phyloP scores from a whole-genome alignment of 1,140 invertebrate genomes.

The Chelonus insularis region DNA sequence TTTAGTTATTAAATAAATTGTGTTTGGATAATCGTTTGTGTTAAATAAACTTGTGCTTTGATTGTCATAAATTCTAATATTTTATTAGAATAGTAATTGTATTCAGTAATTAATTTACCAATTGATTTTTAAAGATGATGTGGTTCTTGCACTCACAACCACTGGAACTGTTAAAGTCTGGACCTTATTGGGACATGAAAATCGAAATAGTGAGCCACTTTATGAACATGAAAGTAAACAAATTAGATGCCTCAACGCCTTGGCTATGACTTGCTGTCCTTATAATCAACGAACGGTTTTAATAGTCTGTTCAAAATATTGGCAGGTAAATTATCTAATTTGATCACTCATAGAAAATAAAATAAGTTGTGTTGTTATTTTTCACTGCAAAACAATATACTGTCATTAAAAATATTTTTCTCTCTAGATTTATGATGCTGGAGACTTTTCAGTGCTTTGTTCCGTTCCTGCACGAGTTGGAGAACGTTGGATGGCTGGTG shows the following conservation, averaged over 20 bases:
- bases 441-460: constrained; percentile 93
- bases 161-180: constrained; percentile 98
- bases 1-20: too few relatives aligned
- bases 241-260: constrained; percentile 90
- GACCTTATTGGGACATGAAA: constrained; percentile 89
- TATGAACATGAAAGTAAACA: constrained; percentile 99
- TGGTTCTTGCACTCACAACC: constrained; percentile 93
- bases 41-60: constrained; percentile 12
- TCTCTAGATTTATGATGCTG: constrained; percentile 82
- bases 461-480: constrained; percentile 80
- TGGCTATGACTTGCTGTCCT: constrained; percentile 90
- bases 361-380: too few relatives aligned
- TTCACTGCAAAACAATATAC: too few relatives aligned
- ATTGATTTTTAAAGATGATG: constrained; percentile 77
- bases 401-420: too few relatives aligned
- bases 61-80: background rate
- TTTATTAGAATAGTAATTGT: too few relatives aligned
- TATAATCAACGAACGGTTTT: constrained; percentile 96
- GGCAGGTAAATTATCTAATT: constrained; percentile 90
- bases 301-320: constrained; percentile 94
- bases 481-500: constrained; percentile 92
- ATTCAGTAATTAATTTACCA: too few relatives aligned
- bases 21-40: too few relatives aligned
- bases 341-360: too few relatives aligned
- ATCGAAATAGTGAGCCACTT: constrained; percentile 82